Base-by-base conservation (phyloP, 2,888 invertebrate species). In the Spialia ferax region DNA sequence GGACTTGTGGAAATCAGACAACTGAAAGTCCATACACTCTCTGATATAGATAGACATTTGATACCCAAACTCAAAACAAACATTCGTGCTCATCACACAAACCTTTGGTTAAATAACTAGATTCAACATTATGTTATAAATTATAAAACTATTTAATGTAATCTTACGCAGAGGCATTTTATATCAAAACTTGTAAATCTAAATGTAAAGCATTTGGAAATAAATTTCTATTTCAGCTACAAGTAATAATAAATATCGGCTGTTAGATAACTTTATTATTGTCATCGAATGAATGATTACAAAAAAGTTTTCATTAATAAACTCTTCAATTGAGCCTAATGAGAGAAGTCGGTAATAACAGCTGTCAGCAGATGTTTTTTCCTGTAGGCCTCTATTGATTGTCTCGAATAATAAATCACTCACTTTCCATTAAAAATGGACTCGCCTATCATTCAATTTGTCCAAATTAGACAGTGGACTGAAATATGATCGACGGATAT, bases 401-500 rank as follows among this genome's bases (percentile, higher is more conserved):
- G 26, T 26, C 13, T 50, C 35, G n/a, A 59, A 67, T 61, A 67
- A 56, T 61, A 61, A 67, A 61, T 67, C 45, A 61, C 52, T 57
- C 32, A 7, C 35, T 32, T 55, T 57, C 55, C 38, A 63, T 71
- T 69, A 55, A 48, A 62, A 26, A 38, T 62, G 50, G 26, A 55
- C 32, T 61, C 63, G 52, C 62, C 52, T 45, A 55, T 45, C 18
- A 68, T 69, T 68, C 71, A 69, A 69, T 72, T 69, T 70, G 61
- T 57, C 68, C 54, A 48, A 70, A 69, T 73, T 68, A 69, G 57
- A 70, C 68, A 69, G 65, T 61, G 63, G 71, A 61, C 62, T 60
- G 70, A 72, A 66, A 60, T 62, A 65, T 68, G 70, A 69, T 69
- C 52, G 70, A 71, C 68, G 48, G 55, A 50, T 45, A 67, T 68